Evolutionary conservation across 2,888 invertebrate genomes (phyloP).

Genomic region (Hypsopygia costalis): DNA sequence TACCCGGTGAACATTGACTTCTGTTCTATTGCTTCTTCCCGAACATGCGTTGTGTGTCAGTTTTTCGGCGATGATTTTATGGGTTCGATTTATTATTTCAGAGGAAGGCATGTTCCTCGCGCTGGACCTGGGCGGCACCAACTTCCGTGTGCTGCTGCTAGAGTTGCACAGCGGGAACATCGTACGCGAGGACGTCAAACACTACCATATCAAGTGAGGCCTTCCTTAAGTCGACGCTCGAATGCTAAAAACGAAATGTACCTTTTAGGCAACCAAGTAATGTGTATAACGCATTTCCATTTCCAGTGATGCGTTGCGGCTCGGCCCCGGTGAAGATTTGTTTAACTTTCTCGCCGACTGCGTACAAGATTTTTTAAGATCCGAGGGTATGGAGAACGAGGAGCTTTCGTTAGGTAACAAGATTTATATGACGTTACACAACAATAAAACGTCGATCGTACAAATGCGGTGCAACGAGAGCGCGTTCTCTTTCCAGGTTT

Average conservation of each 20-base stretch:
- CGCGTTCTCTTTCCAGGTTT: conserved; percentile 87
- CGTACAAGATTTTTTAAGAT: conserved; percentile 84
- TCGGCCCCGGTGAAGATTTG: conserved; percentile 82
- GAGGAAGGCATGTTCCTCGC: conserved; percentile 88
- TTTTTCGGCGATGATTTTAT: too few species aligned
- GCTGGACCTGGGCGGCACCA: conserved; percentile 90
- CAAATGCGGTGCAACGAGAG: too few species aligned
- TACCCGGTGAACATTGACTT: too few species aligned
- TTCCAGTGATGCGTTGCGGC: conserved; percentile 76
- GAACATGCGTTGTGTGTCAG: too few species aligned
- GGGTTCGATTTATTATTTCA: conserved; percentile 32
- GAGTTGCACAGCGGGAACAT: conserved; percentile 79
- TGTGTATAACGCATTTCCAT: too few species aligned
- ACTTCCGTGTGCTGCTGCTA: conserved; percentile 87
- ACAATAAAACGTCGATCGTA: too few species aligned
- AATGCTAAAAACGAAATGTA: too few species aligned
- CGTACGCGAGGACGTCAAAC: conserved; percentile 81
- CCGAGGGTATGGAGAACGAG: conserved; percentile 78
- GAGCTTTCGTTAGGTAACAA: conserved; percentile 84
- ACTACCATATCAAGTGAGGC: conserved; percentile 77
- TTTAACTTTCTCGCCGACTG: conserved; percentile 90
- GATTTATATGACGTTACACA: too few species aligned
- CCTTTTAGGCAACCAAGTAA: too few species aligned
- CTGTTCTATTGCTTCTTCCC: too few species aligned
- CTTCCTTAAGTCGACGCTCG: not conserved